Conservation (phyloP, 2,797 vertebrate species). For the Trematomus bernacchii region DNA sequence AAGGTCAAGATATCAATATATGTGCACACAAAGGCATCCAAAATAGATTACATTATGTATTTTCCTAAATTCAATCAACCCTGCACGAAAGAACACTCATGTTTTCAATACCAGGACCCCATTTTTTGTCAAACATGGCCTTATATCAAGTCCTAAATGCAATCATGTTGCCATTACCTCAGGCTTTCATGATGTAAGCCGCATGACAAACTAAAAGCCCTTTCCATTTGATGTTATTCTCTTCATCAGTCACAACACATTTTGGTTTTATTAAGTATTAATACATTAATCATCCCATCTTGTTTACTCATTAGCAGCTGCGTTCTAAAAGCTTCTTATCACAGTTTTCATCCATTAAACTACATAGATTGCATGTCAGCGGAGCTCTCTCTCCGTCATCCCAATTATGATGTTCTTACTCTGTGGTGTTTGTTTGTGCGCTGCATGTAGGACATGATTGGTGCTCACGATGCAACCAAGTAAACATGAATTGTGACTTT, state of each 20-base stretch:
- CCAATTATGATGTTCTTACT: constrained; percentile 32
- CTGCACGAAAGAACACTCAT: neutral
- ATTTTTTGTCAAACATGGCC: constrained; percentile 15
- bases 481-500: constrained; percentile 13
- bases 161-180: constrained; percentile 17
- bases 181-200: constrained; percentile 20
- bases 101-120: neutral
- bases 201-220: constrained; percentile 3
- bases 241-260: constrained; percentile 29
- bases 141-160: constrained; percentile 29
- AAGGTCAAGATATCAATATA: constrained; percentile 14
- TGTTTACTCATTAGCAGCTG: constrained; percentile 65
- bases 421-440: constrained; percentile 12
- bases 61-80: neutral
- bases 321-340: constrained; percentile 55
- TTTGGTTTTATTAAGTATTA: constrained; percentile 44
- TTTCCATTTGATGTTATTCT: constrained; percentile 22
- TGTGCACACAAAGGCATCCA: neutral
- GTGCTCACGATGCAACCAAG: neutral
- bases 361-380: constrained; percentile 33
- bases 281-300: constrained; percentile 51
- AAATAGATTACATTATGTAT: neutral
- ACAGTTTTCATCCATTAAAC: constrained; percentile 51
- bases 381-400: constrained; percentile 30
- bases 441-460: constrained; percentile 3